Conservation (phyloP, 2,113 vertebrate genomes). For the Hoplias malabaricus region DNA sequence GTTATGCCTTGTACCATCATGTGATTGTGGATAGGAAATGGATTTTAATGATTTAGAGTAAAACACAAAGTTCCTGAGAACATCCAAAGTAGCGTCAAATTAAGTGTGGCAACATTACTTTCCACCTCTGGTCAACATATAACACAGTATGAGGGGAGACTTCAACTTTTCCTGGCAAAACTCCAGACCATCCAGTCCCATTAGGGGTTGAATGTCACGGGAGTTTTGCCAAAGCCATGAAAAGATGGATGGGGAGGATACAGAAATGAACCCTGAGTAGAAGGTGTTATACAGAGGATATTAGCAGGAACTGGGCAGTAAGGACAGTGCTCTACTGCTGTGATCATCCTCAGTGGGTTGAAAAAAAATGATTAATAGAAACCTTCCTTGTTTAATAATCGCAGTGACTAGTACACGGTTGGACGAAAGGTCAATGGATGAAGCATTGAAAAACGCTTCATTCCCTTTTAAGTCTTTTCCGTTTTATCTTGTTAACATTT, state of each 20-base stretch:
- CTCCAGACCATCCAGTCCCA: background rate
- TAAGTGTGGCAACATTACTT: no score
- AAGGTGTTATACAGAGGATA: background rate
- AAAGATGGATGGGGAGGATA: background rate
- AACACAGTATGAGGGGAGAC: slow-evolving; percentile 28
- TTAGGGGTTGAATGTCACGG: background rate
- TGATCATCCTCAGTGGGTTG: background rate
- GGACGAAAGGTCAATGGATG: background rate
- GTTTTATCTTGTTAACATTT: background rate
- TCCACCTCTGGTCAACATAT: background rate
- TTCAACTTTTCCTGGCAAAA: slow-evolving; percentile 19
- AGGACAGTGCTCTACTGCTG: background rate
- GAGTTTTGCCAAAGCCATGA: background rate
- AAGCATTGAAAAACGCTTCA: background rate
- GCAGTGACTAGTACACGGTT: background rate
- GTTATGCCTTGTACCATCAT: no score
- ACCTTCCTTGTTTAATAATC: background rate
- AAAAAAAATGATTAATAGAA: background rate
- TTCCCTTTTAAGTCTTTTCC: background rate
- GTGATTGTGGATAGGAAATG: no score
- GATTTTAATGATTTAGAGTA: no score
- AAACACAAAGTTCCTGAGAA: no score
- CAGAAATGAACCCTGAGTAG: background rate
- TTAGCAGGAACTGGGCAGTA: slow-evolving; percentile 2
- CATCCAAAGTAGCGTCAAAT: no score